Base-by-base conservation (phyloP, 2,113 vertebrate species). In the Mustelus asterias region DNA sequence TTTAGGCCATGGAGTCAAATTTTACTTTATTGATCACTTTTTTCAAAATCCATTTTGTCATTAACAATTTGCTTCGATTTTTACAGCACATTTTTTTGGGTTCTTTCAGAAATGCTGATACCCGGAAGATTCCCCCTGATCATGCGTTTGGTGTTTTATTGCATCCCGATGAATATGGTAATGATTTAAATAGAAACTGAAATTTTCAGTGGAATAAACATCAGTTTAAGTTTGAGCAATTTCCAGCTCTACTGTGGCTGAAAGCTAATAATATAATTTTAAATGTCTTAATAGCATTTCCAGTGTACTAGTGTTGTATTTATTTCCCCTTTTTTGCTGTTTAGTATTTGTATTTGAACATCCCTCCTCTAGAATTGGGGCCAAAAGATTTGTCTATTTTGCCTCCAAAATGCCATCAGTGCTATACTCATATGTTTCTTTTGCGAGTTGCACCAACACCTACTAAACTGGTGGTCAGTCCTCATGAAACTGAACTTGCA, bases 21-120 rank as follows among this genome's bases (percentile, higher is more conserved):
- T 37, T 41, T 94, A 2, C 67, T 67, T 69, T 63, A 54, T 20
- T 20, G n/a, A 20, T 69, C 3, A 44, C 1, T 11, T n/a, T 18
- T 70, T 11, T 70, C n/a, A 69, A 95, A 95, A 72, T 54, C 29
- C 4, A 95, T 94, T 94, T 67, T 94, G 67, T n/a, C 24, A 6
- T 70, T 70, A 94, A 94, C 1, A 22, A 70, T 9, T 70, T 69
- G 67, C n/a, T 48, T 72, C 0, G 67, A 54, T 95, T 72, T 60
- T 95, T 96, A 76, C 96, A 95, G 95, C 54, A 48, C 18, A 67
- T 90, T 83, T 96, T 7, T 97, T 96, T 96, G 96, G 88, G 86
- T 97, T 97, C 67, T 95, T 95, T 95, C 96, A 98, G 98, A n/a
- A 97, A 97, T 96, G 97, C 96, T 96, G 97, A 98, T 96, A 98